Conservation (phyloP, 2,888 invertebrate genomes). For the Microctonus hyperodae region DNA sequence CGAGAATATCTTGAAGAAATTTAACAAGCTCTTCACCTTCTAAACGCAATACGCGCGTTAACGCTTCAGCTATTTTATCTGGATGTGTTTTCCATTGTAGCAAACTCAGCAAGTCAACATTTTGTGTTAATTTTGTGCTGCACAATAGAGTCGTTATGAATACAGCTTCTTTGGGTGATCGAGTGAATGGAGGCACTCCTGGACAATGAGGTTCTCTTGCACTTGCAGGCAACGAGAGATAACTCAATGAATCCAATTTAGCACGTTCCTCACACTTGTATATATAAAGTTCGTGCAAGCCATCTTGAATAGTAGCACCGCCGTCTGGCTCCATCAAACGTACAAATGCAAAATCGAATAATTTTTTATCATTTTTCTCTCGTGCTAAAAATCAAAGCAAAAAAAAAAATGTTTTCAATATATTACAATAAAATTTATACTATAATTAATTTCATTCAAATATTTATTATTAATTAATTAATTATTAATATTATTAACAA, state of each 20-base stretch:
- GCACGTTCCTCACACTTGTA: conserved; percentile 90
- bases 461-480: conserved; percentile 2
- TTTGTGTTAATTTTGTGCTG: conserved; percentile 97
- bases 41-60: conserved; percentile 81
- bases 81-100: conserved; percentile 92
- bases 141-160: conserved; percentile 84
- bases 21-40: conserved; percentile 91
- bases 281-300: conserved; percentile 87
- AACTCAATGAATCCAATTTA: conserved; percentile 70
- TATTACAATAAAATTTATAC: background rate
- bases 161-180: conserved; percentile 85
- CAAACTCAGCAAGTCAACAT: conserved; percentile 86
- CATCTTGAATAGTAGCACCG: conserved; percentile 88
- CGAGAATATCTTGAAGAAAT: conserved; percentile 92
- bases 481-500: too few relatives aligned
- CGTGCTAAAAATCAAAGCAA: conserved; percentile 69
- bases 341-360: conserved; percentile 91
- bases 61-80: conserved; percentile 84
- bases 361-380: conserved; percentile 88
- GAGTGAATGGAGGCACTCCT: conserved; percentile 67
- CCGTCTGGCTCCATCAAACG: conserved; percentile 85
- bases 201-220: conserved; percentile 54
- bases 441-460: conserved; percentile 11
- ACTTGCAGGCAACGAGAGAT: conserved; percentile 63
- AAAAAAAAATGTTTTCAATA: background rate